Conservation (phyloP, 2,888 invertebrate genomes). For the Scaptomyza polygonia region DNA sequence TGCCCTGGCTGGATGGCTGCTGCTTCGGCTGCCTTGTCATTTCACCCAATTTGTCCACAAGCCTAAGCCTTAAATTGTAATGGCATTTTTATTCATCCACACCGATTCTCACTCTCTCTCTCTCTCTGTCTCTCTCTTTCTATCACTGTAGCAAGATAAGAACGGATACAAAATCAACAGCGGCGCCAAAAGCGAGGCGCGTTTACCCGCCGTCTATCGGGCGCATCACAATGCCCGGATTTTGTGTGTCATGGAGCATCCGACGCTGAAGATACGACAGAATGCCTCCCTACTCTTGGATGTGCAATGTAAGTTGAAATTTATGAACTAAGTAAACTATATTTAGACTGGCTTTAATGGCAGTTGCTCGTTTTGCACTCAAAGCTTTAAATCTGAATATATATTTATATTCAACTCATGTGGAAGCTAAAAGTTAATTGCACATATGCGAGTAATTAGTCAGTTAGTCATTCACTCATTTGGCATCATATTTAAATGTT, state of each 20-base stretch:
- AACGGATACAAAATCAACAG: slow-evolving; percentile 84
- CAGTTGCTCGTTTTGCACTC: background rate
- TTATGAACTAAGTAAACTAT: slow-evolving; percentile 1
- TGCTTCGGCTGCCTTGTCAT: slow-evolving; percentile 51
- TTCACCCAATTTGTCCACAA: slow-evolving; percentile 62
- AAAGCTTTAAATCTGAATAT: slow-evolving; percentile 1
- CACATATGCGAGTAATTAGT: slow-evolving; percentile 7
- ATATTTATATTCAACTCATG: slow-evolving; percentile 9
- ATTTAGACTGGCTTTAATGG: too few relatives aligned
- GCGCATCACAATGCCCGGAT: slow-evolving; percentile 95
- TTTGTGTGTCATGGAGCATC: slow-evolving; percentile 91
- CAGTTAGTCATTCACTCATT: slow-evolving; percentile 24
- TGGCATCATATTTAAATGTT: slow-evolving; percentile 42
- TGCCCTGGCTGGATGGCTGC: background rate
- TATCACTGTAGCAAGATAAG: slow-evolving; percentile 78
- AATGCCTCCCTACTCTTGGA: slow-evolving; percentile 84
- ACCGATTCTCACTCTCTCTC: background rate
- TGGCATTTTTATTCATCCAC: slow-evolving; percentile 54
- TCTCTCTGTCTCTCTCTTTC: slow-evolving; percentile 4
- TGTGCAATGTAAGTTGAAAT: slow-evolving; percentile 83
- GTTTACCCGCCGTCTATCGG: slow-evolving; percentile 90
- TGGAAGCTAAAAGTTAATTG: slow-evolving; percentile 9
- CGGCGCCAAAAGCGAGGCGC: slow-evolving; percentile 87
- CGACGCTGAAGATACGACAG: slow-evolving; percentile 84
- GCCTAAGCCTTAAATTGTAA: slow-evolving; percentile 58